These are phyloP conservation scores for Dryobota labecula DNA, from an alignment of 2,888 invertebrate genomes.

Conservation along the genomic window DNA sequence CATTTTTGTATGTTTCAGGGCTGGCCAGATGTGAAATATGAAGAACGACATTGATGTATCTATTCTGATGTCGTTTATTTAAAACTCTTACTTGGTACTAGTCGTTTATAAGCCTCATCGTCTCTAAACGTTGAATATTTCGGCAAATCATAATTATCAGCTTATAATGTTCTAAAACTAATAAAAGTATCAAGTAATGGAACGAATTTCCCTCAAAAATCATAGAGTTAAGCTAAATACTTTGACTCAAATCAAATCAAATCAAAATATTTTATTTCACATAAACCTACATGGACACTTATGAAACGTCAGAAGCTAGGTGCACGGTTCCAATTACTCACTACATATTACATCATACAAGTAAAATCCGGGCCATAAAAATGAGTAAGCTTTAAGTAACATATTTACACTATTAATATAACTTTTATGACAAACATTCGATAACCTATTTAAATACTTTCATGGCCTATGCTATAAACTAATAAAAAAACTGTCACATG, in stretches of 20 bases:
- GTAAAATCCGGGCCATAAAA: slow-evolving; percentile 25
- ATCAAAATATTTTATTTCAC: too few relatives aligned
- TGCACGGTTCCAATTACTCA: too few relatives aligned
- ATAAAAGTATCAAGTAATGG: slow-evolving; percentile 2
- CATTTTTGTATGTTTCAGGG: slow-evolving; percentile 36
- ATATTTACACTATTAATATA: slow-evolving; percentile 33
- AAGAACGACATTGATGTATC: background rate
- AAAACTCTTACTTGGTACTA: background rate
- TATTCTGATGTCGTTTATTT: background rate
- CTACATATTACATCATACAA: slow-evolving; percentile 24
- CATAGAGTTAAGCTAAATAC: slow-evolving; percentile 17
- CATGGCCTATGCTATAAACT: slow-evolving; percentile 13
- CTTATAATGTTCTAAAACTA: background rate
- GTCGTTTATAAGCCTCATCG: background rate
- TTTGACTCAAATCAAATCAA: too few relatives aligned
- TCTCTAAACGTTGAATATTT: background rate
- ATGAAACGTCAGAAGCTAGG: too few relatives aligned
- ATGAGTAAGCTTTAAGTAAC: slow-evolving; percentile 15
- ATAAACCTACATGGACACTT: too few relatives aligned
- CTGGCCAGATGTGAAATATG: slow-evolving; percentile 6
- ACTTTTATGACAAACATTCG: slow-evolving; percentile 15
- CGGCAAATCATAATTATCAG: background rate
- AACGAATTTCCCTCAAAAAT: slow-evolving; percentile 3
- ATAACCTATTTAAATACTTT: slow-evolving; percentile 37
- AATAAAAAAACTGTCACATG: slow-evolving; percentile 35